Base-by-base conservation (phyloP, 1,140 invertebrate species). In the Brachionus rotundiformis region DNA sequence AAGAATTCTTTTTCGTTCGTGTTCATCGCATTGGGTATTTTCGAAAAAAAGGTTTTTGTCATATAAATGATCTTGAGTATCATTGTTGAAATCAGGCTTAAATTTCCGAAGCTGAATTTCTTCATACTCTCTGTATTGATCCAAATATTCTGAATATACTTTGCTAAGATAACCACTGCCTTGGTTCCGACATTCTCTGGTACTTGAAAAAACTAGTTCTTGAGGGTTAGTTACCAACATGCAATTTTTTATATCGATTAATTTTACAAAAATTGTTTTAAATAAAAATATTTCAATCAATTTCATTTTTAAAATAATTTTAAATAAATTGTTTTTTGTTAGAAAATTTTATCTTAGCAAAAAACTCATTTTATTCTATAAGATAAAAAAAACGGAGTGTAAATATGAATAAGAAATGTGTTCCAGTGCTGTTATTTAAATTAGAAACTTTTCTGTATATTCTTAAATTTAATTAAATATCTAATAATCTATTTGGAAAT, bases 111-210 rank as follows among this genome's bases (percentile, higher is more conserved):
- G n/a, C 29, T 68, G 63, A 16, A 33, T 36, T 68, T 68, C 63
- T 68, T 68, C 63, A 19, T 16, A 36, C 6, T 16, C 2, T 68
- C 27, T 33, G 19, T 33, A 68, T 33, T 68, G 29, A 0, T 36
- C 33, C 31, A 68, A 33, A 68, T 68, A 68, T 36, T 68, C 33
- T 10, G 63, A 68, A 36, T 68, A 68, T 29, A 68, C 23, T 33
- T 36, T 36, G 19, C 36, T 31, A 3, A 68, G 31, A 10, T 68
- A 63, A n/a, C 31, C 36, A 23, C 31, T 68, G 5, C 29, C 27
- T 19, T 36, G 7, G 19, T 33, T 33, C 13, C 19, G 31, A 19
- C 47, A 54, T 54, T 19, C 7, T 19, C 19, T 54, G 2, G 6
- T 23, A 19, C 23, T 54, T 5, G 47, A 23, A 54, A 19, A 54